Conservation (phyloP, 2,113 vertebrate species). For the Dasyprocta punctata region DNA sequence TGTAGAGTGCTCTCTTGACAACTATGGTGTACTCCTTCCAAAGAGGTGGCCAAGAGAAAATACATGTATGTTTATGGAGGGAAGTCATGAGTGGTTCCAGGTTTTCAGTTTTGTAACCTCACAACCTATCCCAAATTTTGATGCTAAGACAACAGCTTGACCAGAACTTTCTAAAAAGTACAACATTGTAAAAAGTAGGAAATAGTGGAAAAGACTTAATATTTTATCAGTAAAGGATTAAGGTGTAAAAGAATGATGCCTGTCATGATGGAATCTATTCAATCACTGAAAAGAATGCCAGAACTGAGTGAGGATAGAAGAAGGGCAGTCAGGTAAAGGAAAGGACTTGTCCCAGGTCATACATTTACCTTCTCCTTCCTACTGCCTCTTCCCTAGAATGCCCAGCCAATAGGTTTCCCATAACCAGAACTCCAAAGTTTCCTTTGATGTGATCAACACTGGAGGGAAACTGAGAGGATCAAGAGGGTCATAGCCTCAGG, state of each 20-base stretch:
- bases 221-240: background rate
- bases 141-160: background rate
- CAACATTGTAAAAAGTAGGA: background rate
- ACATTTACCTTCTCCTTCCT: background rate
- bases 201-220: background rate
- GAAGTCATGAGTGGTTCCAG: no score
- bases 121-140: background rate
- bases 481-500: background rate
- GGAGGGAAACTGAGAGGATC: background rate
- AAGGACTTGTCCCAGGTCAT: background rate
- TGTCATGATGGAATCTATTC: background rate
- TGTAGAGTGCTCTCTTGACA: background rate
- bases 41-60: background rate
- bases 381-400: background rate
- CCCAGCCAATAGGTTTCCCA: background rate
- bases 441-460: background rate
- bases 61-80: background rate
- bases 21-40: background rate
- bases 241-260: background rate
- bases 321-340: background rate
- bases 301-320: background rate
- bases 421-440: background rate
- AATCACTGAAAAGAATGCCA: background rate
- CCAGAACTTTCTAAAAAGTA: background rate
- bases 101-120: background rate